phyloP scores from a whole-genome alignment of 2,888 invertebrate species.

The Pyrrhia umbra region DNA sequence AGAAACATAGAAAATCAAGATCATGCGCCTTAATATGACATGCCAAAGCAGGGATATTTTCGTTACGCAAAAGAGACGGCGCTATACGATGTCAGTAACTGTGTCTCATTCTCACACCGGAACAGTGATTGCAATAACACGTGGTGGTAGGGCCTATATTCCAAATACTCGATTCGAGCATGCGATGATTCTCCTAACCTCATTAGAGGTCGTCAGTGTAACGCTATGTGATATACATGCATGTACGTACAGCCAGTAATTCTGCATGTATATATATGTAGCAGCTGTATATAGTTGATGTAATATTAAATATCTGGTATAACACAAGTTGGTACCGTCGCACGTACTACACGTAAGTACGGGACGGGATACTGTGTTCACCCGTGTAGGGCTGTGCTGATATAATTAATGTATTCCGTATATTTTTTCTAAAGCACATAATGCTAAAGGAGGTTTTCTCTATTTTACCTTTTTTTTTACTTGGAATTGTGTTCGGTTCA shows the following conservation, averaged over 20 bases:
- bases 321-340: slow-evolving; percentile 69
- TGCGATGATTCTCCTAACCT: slow-evolving; percentile 32
- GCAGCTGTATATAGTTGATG: slow-evolving; percentile 44
- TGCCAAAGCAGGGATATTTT: no score
- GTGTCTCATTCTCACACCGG: no score
- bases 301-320: slow-evolving; percentile 60
- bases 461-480: no score
- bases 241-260: slow-evolving; percentile 14
- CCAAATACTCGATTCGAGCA: slow-evolving; percentile 19
- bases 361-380: slow-evolving; percentile 70
- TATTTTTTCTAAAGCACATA: background rate
- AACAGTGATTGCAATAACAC: no score
- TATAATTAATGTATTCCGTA: background rate
- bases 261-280: background rate
- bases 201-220: slow-evolving; percentile 32
- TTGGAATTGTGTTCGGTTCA: no score
- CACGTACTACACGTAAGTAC: slow-evolving; percentile 66
- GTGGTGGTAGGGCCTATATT: slow-evolving; percentile 8
- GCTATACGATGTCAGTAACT: no score
- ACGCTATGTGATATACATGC: slow-evolving; percentile 14
- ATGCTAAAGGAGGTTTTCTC: background rate
- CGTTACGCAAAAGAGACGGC: no score
- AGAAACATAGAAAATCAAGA: no score
- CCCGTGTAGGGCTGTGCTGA: slow-evolving; percentile 52
- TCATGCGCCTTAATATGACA: no score